phyloP scores from a whole-genome alignment of 2,113 vertebrate species.

The Taurulus bubalis region DNA sequence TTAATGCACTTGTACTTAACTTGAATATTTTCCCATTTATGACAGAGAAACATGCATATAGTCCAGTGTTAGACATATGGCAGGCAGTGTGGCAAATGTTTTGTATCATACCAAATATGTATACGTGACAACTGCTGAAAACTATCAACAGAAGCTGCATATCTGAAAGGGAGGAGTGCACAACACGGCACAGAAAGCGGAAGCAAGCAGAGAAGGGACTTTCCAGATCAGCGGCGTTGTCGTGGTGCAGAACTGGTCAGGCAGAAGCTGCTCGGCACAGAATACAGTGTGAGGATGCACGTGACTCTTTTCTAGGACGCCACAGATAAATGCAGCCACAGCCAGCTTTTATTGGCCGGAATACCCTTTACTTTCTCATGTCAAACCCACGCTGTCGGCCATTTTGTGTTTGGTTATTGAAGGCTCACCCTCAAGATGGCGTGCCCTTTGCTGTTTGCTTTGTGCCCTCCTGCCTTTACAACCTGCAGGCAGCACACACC shows the following conservation, averaged over 20 bases:
- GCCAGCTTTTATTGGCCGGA: accelerated
- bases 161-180: neutral
- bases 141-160: neutral
- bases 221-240: conserved; percentile 4
- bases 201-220: conserved; percentile 48
- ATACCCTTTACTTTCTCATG: too few relatives aligned
- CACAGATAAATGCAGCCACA: accelerated
- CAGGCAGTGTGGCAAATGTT: neutral
- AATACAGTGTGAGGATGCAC: neutral
- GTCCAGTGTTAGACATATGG: neutral
- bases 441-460: accelerated
- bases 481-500: accelerated
- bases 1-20: neutral
- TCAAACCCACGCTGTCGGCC: neutral
- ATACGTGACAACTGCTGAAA: neutral
- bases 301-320: accelerated
- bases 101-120: neutral
- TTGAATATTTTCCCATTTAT: neutral
- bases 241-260: neutral
- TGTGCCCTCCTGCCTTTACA: accelerated
- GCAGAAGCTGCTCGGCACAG: neutral
- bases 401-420: conserved; percentile 16
- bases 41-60: neutral
- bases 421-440: conserved; percentile 38
- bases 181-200: conserved; percentile 50